Evolutionary conservation across 2,888 invertebrate species (phyloP).

Genomic region (Harpalus rubripes): DNA sequence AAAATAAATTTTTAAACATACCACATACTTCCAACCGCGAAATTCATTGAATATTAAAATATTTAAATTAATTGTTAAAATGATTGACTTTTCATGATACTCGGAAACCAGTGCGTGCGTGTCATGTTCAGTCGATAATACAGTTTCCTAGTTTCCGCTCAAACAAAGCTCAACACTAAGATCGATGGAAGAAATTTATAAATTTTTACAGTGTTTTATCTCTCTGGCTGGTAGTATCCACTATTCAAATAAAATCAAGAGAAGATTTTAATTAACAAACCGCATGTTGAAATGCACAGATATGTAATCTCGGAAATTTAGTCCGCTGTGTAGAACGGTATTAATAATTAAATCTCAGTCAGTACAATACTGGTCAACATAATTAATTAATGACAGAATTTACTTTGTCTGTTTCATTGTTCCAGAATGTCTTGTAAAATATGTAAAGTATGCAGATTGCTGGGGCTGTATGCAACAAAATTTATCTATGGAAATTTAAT

Average conservation of each 20-base stretch:
- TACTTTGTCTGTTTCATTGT: neutral
- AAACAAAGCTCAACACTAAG: neutral
- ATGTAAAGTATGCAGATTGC: neutral
- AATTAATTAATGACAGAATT: conserved; percentile 5
- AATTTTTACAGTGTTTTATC: conserved; percentile 14
- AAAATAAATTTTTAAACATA: conserved; percentile 30
- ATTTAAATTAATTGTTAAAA: conserved; percentile 56
- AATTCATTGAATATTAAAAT: conserved; percentile 55
- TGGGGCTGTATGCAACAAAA: no score
- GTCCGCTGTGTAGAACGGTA: neutral
- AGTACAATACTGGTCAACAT: neutral
- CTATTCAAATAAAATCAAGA: neutral
- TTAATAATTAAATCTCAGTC: neutral
- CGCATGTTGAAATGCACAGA: neutral
- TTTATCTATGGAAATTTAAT: no score
- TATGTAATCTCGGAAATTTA: neutral
- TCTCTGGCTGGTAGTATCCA: neutral
- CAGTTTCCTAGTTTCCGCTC: conserved; percentile 41
- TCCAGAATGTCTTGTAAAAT: neutral
- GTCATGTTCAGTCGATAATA: conserved; percentile 51
- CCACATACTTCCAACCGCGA: conserved; percentile 6
- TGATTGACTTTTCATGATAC: conserved; percentile 45
- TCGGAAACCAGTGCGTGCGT: conserved; percentile 47
- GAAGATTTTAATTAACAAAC: conserved; percentile 2
- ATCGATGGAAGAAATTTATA: conserved; percentile 29